These are phyloP conservation scores for Enteromius unitaeniatus DNA, from an alignment of 2,797 vertebrate species.

Conservation along the genomic window DNA sequence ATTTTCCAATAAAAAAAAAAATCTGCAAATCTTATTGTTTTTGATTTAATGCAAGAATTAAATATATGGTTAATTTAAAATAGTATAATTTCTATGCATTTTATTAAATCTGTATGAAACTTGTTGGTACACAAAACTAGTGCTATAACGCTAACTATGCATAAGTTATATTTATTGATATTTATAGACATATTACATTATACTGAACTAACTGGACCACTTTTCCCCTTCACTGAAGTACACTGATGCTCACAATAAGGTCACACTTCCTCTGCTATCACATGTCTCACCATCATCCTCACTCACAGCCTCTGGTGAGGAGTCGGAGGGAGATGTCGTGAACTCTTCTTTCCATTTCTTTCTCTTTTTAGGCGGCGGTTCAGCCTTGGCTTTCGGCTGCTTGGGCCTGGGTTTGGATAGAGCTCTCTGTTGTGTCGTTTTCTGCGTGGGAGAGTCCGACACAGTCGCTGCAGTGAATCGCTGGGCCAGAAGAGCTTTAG, in stretches of 20 bases:
- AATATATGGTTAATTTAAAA: not conserved
- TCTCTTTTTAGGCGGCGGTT: slow-evolving; percentile 97
- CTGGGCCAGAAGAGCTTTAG: slow-evolving; percentile 80
- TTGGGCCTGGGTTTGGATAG: slow-evolving; percentile 87
- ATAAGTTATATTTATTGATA: not conserved
- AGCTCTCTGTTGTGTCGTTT: slow-evolving; percentile 80
- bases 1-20: not conserved
- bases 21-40: not conserved
- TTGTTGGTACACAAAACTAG: not conserved
- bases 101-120: not conserved
- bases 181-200: not conserved
- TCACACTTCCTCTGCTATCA: not conserved
- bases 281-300: slow-evolving; percentile 86
- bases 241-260: not conserved
- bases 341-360: slow-evolving; percentile 98
- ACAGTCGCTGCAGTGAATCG: slow-evolving; percentile 72
- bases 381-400: slow-evolving; percentile 88
- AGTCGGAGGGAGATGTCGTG: slow-evolving; percentile 85
- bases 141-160: not conserved
- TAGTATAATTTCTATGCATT: not conserved
- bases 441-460: slow-evolving; percentile 76
- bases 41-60: not conserved
- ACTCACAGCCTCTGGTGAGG: slow-evolving; percentile 87
- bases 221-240: not conserved
- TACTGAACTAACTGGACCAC: not conserved